Conservation (phyloP, 2,888 invertebrate genomes). For the Deilephila porcellus region DNA sequence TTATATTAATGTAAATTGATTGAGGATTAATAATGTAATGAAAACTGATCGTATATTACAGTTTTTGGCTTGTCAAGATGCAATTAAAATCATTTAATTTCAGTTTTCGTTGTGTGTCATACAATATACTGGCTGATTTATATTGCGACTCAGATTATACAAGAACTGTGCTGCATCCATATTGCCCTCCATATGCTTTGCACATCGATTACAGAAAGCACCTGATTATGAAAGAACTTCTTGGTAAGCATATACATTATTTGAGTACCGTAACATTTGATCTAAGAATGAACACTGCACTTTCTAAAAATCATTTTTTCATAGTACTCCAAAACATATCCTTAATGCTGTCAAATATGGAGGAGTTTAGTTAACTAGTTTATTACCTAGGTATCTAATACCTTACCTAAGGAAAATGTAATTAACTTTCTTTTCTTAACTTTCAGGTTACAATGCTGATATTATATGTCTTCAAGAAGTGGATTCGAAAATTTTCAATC, state of each 20-base stretch:
- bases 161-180: constrained; percentile 89
- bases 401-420: background rate
- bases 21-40: no score
- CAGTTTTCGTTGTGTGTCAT: constrained; percentile 92
- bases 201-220: constrained; percentile 94
- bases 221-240: constrained; percentile 92
- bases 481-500: constrained; percentile 90
- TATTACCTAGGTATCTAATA: no score
- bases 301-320: no score
- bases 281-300: background rate
- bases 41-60: no score
- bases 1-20: no score
- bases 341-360: no score
- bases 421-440: background rate
- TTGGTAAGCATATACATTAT: constrained; percentile 80
- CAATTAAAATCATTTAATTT: constrained; percentile 46
- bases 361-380: no score
- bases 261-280: background rate
- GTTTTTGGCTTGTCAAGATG: no score
- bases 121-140: constrained; percentile 96
- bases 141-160: constrained; percentile 95
- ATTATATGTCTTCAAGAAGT: constrained; percentile 97
- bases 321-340: no score
- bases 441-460: constrained; percentile 94
- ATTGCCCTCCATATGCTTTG: constrained; percentile 93